Evolutionary conservation across 1,140 invertebrate species (phyloP).

Genomic region (Drosophila repletoides): DNA sequence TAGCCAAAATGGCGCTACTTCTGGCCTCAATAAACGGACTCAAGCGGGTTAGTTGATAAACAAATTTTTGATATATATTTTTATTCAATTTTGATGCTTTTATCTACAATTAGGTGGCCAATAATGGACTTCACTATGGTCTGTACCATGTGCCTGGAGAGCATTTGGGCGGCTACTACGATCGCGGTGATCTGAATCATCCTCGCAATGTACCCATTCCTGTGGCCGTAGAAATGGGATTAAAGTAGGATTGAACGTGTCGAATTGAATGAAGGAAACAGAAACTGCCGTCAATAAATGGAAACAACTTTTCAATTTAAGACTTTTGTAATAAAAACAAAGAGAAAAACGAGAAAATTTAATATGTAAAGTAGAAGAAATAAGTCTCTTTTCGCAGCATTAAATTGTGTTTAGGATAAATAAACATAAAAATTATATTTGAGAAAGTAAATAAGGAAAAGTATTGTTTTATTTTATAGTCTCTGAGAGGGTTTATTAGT

Average conservation of each 20-base stretch:
- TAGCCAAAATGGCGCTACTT: constrained; percentile 90
- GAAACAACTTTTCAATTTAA: too few relatives aligned
- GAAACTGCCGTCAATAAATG: not conserved
- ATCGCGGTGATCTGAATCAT: constrained; percentile 71
- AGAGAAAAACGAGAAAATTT: too few relatives aligned
- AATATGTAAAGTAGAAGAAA: too few relatives aligned
- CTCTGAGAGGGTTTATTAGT: too few relatives aligned
- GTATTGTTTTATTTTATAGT: too few relatives aligned
- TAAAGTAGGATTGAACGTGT: constrained; percentile 27
- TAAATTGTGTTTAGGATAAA: too few relatives aligned
- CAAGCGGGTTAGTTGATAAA: constrained; percentile 84
- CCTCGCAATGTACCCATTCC: constrained; percentile 76
- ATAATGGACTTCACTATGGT: constrained; percentile 76
- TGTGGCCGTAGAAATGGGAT: constrained; percentile 52
- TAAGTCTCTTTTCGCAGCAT: too few relatives aligned
- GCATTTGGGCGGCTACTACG: constrained; percentile 70
- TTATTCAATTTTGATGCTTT: too few relatives aligned
- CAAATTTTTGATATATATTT: too few relatives aligned
- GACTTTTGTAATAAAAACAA: too few relatives aligned
- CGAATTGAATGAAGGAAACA: not conserved
- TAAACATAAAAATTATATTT: too few relatives aligned
- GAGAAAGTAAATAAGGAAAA: too few relatives aligned
- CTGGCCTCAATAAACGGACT: constrained; percentile 89
- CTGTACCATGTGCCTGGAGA: constrained; percentile 77
- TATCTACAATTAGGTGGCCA: constrained; percentile 64